Evolutionary conservation across 2,797 vertebrate genomes (phyloP), one percentile per base, ranked within the genome.

Genomic region (Lacerta bilineata): DNA sequence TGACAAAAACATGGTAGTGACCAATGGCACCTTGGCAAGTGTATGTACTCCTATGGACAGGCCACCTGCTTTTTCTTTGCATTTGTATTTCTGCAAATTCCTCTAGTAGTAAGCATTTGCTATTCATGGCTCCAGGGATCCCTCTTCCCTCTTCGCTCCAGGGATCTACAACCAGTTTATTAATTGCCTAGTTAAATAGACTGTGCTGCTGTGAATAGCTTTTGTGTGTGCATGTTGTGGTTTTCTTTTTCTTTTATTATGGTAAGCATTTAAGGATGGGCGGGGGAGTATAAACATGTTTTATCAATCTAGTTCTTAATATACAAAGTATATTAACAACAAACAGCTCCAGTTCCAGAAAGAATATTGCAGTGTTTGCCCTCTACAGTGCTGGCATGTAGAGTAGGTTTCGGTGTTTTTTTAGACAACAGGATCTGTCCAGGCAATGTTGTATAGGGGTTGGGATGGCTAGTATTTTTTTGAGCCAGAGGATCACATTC

Each of bases 81-180:
- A 39, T 74, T 74, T 84, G 39, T 4, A 9, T 5, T 29, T 59
- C n/a, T 80, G 46, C 33, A 71, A 20, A 59, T 66, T 72, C 23
- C 17, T 41, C 1, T 36, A 79, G 78, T 59, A 80, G 43, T 41
- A 80, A 80, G 72, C 9, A 43, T 39, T 80, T 71, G 33, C 66
- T 80, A 69, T 87, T 80, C 33, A 33, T 33, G 33, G 33, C 33
- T 33, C 33, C 33, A 33, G 33, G 33, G 33, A 33, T 33, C 33
- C 33, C 33, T 33, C 33, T 96, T 94, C 95, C 94, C 87, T 95
- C 95, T 95, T 96, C 97, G 96, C 96, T 94, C 94, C 96, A 96
- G 96, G 96, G 97, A 91, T 96, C 95, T 96, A 93, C 96, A 90
- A 88, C 95, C 95, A 93, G 85, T 96, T 68, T 94, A 90, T 96